These are phyloP conservation scores for Bungarus multicinctus DNA, from an alignment of 2,113 vertebrate species.

Conservation along the genomic window DNA sequence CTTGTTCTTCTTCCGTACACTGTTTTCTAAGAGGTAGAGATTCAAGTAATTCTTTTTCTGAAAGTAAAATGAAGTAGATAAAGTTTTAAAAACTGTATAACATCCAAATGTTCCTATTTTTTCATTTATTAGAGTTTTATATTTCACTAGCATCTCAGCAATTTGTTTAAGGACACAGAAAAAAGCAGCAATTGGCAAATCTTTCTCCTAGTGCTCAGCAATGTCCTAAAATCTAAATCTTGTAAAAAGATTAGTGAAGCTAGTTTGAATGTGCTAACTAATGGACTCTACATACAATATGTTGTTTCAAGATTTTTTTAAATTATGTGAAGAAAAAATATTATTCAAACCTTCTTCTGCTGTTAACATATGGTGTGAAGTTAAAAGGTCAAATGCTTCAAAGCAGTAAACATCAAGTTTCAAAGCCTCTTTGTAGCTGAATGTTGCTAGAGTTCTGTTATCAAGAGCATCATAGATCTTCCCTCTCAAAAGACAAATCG, in stretches of 20 bases:
- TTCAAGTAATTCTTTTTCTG: conserved; percentile 96
- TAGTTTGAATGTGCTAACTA: background rate
- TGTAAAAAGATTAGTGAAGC: background rate
- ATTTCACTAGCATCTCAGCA: background rate
- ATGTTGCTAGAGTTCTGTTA: conserved; percentile 91
- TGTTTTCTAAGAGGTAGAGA: conserved; percentile 93
- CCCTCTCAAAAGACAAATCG: conserved; percentile 94
- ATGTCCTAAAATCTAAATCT: background rate
- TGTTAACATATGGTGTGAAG: conserved; percentile 97
- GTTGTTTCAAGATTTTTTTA: conserved; percentile 8
- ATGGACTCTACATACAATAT: background rate
- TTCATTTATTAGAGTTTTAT: background rate
- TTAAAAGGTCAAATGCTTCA: conserved; percentile 98
- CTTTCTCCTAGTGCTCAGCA: background rate
- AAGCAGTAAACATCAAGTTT: conserved; percentile 99
- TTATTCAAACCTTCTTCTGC: conserved; percentile 90
- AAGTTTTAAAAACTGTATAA: background rate
- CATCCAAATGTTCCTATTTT: background rate
- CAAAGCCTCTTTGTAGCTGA: conserved; percentile 98
- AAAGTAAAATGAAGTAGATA: conserved; percentile 3
- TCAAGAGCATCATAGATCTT: conserved; percentile 98
- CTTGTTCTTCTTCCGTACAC: conserved; percentile 89
- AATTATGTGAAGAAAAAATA: conserved; percentile 11
- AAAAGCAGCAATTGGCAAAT: background rate
- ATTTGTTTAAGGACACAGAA: background rate